These are phyloP conservation scores for Folsomia candida DNA, from an alignment of 2,888 invertebrate species.

Conservation along the genomic window DNA sequence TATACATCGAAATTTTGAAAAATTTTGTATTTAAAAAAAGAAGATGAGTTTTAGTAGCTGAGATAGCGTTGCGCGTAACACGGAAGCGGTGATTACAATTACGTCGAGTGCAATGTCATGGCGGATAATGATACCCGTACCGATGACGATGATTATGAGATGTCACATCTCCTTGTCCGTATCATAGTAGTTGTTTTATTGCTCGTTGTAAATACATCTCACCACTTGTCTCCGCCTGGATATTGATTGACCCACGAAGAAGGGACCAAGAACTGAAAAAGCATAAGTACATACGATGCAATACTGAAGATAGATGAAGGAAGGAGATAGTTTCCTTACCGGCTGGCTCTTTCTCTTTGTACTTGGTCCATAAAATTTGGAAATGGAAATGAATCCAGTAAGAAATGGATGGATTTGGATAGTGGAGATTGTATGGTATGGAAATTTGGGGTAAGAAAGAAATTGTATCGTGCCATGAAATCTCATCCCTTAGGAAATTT, in stretches of 20 bases:
- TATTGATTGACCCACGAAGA: background rate
- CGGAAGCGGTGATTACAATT: no score
- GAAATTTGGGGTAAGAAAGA: background rate
- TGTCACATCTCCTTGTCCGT: background rate
- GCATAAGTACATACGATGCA: no score
- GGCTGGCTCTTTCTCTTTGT: background rate
- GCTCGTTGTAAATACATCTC: no score
- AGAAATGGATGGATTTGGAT: background rate
- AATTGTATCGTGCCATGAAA: background rate
- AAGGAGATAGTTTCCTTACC: no score
- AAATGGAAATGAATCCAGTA: background rate
- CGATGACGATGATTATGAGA: background rate
- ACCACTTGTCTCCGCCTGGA: no score
- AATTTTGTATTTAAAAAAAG: no score
- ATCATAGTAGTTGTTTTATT: slow-evolving; percentile 11
- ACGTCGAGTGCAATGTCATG: background rate
- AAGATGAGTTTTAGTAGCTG: no score
- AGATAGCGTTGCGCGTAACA: no score
- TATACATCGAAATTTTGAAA: background rate
- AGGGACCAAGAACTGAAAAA: background rate
- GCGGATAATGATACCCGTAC: background rate
- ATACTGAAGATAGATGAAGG: no score
- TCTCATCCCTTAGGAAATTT: background rate
- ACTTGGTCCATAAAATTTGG: background rate
- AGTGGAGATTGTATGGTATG: background rate